Base-by-base conservation (phyloP, 2,797 vertebrate species). In the Semotilus atromaculatus region DNA sequence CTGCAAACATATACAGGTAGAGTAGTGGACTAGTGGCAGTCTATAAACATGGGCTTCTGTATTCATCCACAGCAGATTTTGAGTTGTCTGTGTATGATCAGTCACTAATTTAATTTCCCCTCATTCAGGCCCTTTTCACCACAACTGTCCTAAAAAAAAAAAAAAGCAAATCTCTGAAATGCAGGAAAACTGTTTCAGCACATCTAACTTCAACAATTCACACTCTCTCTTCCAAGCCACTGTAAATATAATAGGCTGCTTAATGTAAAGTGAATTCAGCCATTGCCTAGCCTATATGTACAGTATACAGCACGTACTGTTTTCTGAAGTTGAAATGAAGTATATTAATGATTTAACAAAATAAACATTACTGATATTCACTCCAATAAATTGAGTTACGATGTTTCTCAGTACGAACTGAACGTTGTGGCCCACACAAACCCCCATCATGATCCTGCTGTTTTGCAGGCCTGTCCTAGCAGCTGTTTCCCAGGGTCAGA, bases 401-500 rank as follows among this genome's bases (percentile, higher is more conserved):
- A 72, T 38, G 26, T 58, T 67, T 72, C 72, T 71, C 67, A 14
- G 45, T 36, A 38, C 2, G 11, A 23, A 83, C 60, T 1, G 36
- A 45, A 19, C 14, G 6, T 11, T 36, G 64, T n/a, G 29, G 29
- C 83, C 64, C 75, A 79, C 74, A 79, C 75, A 51, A 77, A 40
- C 23, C 14, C 58, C 77, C 18, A 64, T 11, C 18, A 64, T 11
- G n/a, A 58, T 70, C 66, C 66, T 77, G 77, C 60, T 48, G 73
- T 60, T 79, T 31, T 77, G 64, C 55, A 71, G 18, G 68, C 73
- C 23, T 72, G 23, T 7, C 71, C 60, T 34, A 62, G 71, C 76
- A 85, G 71, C 81, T 73, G 86, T 83, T 81, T 73, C 40, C 78
- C 67, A 82, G 60, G 74, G 60, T 82, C 72, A 51, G 31, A 19